phyloP scores from a whole-genome alignment of 2,113 vertebrate species.

The Crotophaga sulcirostris region DNA sequence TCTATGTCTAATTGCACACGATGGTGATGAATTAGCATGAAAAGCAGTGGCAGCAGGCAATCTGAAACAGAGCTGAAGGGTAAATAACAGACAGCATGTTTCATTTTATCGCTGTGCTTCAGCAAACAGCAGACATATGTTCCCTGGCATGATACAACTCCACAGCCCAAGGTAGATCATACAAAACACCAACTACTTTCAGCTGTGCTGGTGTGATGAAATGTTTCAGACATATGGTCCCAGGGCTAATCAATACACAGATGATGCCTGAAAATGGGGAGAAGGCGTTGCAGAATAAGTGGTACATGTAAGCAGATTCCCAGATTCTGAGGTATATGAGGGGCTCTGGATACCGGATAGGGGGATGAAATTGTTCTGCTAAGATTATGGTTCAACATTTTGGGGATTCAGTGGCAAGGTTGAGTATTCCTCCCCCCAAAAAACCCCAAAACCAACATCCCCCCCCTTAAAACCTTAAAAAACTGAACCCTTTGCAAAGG shows the following conservation, averaged over 20 bases:
- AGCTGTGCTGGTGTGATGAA: slow-evolving; percentile 66
- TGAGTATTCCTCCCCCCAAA: background rate
- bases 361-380: background rate
- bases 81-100: background rate
- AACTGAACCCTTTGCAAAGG: background rate
- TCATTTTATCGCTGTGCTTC: background rate
- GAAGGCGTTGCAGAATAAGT: slow-evolving; percentile 26
- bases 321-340: background rate
- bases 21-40: background rate
- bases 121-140: background rate
- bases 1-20: background rate
- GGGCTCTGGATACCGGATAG: background rate
- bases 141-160: background rate
- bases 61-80: background rate
- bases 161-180: background rate
- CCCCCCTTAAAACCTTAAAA: too few relatives aligned
- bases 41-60: background rate
- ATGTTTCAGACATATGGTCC: slow-evolving; percentile 53
- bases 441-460: background rate
- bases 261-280: slow-evolving; percentile 8
- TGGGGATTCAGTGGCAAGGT: background rate
- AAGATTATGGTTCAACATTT: background rate
- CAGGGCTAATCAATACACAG: slow-evolving; percentile 17
- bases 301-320: background rate
- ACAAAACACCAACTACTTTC: slow-evolving; percentile 46